Percentiles rank a stretch among this genome's conserved stretches.
phyloP scores from a whole-genome alignment of 2,797 vertebrate species.

The Protosalanx chinensis region DNA sequence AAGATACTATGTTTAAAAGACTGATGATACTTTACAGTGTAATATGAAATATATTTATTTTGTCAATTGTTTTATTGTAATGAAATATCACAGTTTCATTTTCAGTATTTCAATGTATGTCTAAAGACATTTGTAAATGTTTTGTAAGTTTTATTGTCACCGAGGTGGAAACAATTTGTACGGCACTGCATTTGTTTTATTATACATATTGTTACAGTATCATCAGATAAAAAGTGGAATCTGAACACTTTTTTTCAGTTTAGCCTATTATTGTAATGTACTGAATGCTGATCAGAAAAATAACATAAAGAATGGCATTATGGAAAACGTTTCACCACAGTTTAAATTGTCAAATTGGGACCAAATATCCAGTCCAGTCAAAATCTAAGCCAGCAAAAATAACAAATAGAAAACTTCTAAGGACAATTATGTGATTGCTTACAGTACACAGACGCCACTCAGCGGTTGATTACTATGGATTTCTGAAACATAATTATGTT shows the following conservation, averaged over 20 bases:
- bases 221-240: slow-evolving; percentile 5
- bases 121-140: slow-evolving; percentile 30
- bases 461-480: neutral
- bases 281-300: slow-evolving; percentile 23
- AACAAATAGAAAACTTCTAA: no score
- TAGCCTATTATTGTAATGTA: slow-evolving; percentile 19
- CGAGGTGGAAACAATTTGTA: slow-evolving; percentile 29
- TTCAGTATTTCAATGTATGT: slow-evolving; percentile 47
- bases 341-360: slow-evolving; percentile 39
- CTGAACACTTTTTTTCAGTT: slow-evolving; percentile 9
- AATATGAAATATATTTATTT: slow-evolving; percentile 67
- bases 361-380: slow-evolving; percentile 44
- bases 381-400: slow-evolving; percentile 11
- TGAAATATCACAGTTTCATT: slow-evolving; percentile 50
- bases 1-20: neutral
- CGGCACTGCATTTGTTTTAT: slow-evolving; percentile 27
- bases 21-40: slow-evolving; percentile 49
- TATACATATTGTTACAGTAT: slow-evolving; percentile 27
- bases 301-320: slow-evolving; percentile 7
- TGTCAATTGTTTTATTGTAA: slow-evolving; percentile 55
- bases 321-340: neutral
- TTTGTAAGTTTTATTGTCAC: slow-evolving; percentile 38
- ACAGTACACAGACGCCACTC: neutral
- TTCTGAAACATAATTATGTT: slow-evolving; percentile 43
- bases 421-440: neutral